phyloP scores from a whole-genome alignment of 2,797 vertebrate species.

The Podargus strigoides region DNA sequence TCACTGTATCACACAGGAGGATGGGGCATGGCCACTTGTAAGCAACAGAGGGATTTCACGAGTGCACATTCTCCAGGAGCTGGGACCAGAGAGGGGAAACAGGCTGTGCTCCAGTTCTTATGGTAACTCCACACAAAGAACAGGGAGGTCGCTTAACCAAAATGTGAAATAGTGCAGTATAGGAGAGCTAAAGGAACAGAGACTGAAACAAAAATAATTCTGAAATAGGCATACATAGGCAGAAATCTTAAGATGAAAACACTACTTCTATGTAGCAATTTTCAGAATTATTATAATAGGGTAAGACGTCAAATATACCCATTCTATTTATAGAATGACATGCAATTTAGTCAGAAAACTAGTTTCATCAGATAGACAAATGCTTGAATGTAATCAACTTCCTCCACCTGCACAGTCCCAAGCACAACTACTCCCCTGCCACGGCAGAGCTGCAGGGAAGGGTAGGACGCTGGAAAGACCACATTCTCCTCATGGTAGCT shows the following conservation, averaged over 20 bases:
- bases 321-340: slow-evolving; percentile 4
- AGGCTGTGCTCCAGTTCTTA: neutral
- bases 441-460: neutral
- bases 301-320: slow-evolving; percentile 17
- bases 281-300: slow-evolving; percentile 1
- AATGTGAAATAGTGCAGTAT: neutral
- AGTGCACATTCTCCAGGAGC: neutral
- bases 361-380: neutral
- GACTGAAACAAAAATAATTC: neutral
- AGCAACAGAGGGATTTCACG: neutral
- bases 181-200: neutral
- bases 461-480: neutral
- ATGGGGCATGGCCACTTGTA: neutral
- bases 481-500: neutral
- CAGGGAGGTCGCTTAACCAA: neutral
- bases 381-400: neutral
- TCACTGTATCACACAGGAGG: neutral
- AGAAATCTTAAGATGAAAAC: slow-evolving; percentile 12
- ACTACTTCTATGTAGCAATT: slow-evolving; percentile 21
- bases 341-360: slow-evolving; percentile 26
- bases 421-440: neutral
- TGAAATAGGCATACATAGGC: neutral
- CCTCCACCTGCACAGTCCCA: neutral
- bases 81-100: neutral
- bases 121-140: neutral